A percentile compares a stretch with the other conserved stretches of the same genome.
These are phyloP conservation scores for Steinernema hermaphroditum DNA, from an alignment of 2,888 invertebrate genomes.

Conservation along the genomic window DNA sequence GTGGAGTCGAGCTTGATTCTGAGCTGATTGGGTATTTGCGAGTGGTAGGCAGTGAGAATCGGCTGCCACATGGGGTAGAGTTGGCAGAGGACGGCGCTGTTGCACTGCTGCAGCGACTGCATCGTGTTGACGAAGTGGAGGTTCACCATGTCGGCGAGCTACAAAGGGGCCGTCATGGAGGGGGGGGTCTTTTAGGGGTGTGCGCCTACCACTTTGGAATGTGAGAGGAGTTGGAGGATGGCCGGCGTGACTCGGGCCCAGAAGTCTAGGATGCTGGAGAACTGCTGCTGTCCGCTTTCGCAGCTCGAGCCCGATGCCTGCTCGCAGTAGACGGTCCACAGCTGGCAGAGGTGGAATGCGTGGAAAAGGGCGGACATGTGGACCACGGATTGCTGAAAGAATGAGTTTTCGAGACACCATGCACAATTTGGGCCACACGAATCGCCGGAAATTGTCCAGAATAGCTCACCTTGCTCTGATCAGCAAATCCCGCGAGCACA, in stretches of 20 bases:
- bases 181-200: neutral
- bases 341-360: conserved; percentile 93
- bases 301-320: conserved; percentile 75
- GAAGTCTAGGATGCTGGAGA: conserved; percentile 77
- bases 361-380: conserved; percentile 96
- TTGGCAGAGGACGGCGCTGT: conserved; percentile 87
- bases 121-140: conserved; percentile 90
- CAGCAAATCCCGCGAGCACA: conserved; percentile 93
- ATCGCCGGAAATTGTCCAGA: neutral
- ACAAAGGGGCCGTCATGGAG: conserved; percentile 42
- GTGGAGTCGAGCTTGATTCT: conserved; percentile 76
- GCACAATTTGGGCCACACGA: too few species aligned
- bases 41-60: conserved; percentile 86
- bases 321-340: conserved; percentile 98
- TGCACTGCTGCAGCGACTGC: conserved; percentile 90
- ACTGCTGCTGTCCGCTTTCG: conserved; percentile 30
- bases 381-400: conserved; percentile 76
- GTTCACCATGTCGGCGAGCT: conserved; percentile 97
- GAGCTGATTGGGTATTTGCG: conserved; percentile 72
- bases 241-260: conserved; percentile 97
- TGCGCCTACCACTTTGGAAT: conserved; percentile 81
- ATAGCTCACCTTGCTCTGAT: conserved; percentile 84
- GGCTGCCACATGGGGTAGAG: conserved; percentile 93
- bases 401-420: too few species aligned
- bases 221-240: conserved; percentile 85